Base-by-base conservation (phyloP, 2,797 vertebrate species). In the Spinibarbus caldwelli region DNA sequence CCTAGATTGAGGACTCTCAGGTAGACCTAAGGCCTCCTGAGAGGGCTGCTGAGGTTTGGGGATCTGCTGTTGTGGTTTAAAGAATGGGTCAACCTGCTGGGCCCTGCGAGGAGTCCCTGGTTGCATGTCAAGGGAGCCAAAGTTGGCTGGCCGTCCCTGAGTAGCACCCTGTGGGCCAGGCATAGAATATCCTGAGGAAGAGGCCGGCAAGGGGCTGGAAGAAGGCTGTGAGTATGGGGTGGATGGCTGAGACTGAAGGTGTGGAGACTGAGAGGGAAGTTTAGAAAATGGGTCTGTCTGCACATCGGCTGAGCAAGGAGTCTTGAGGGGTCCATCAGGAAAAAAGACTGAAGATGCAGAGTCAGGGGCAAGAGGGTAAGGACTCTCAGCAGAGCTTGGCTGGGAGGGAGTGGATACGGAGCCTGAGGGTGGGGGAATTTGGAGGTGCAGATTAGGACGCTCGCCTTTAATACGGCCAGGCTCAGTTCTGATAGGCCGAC, bases 401-500 rank as follows among this genome's bases (percentile, higher is more conserved):
- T 97, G 95, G 83, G 96, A 95, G 80, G 96, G 93, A 85, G 94
- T 90, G 1, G 96, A 96, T 78, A 95, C 91, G 5, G 96, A 95
- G 88, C 97, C 96, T 6, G 96, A 96, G 19, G 96, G 96, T 52
- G 96, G 95, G 1, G 97, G 97, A 88, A 98, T 98, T 92, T 99
- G 97, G 87, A 98, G 96, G 92, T 99, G 98, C 86, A 99, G 96
- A 88, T 93, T 96, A 23, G 98, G 97, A 79, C 97, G 94, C 88
- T 98, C 97, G 17, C 94, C 94, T 91, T 99, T 99, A 29, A 92
- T 85, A 80, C 96, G 96, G 72, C 76, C 87, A 80, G 94, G 93
- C 88, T 98, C 98, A 8, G 95, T 96, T 96, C 98, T 99, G 92
- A 97, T 91, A 87, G 98, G 97, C 90, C 97, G 96, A 93, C 96